These are phyloP conservation scores for Glaucidium brasilianum DNA, from an alignment of 2,113 vertebrate genomes.

Conservation along the genomic window DNA sequence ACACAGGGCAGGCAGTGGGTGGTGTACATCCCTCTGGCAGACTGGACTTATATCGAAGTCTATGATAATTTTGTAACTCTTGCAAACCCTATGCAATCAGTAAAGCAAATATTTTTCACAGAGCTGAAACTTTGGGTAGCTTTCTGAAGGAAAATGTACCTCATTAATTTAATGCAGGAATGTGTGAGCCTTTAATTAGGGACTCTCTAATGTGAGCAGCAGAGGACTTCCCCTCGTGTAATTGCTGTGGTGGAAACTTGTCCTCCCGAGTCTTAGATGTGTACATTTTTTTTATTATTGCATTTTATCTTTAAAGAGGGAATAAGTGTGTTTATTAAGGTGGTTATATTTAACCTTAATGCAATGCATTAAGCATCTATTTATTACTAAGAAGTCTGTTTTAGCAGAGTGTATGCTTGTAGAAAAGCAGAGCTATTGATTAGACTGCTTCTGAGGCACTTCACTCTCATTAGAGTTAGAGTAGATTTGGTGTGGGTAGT, in stretches of 20 bases:
- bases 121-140: neutral
- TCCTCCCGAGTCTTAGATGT: constrained; percentile 3
- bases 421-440: constrained; percentile 36
- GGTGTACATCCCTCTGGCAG: neutral
- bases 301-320: constrained; percentile 29
- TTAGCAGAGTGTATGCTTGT: neutral
- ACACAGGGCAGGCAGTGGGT: neutral
- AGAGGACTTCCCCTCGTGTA: neutral
- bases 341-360: constrained; percentile 25
- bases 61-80: neutral
- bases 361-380: constrained; percentile 30
- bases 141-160: neutral
- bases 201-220: neutral
- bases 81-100: neutral
- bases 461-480: neutral
- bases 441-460: neutral
- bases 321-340: constrained; percentile 24
- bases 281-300: neutral
- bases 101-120: neutral
- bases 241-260: constrained; percentile 1
- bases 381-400: constrained; percentile 17
- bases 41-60: neutral
- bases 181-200: constrained; percentile 25
- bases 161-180: neutral
- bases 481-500: neutral